phyloP scores from a whole-genome alignment of 2,888 invertebrate species.

The Nowickia ferox region DNA sequence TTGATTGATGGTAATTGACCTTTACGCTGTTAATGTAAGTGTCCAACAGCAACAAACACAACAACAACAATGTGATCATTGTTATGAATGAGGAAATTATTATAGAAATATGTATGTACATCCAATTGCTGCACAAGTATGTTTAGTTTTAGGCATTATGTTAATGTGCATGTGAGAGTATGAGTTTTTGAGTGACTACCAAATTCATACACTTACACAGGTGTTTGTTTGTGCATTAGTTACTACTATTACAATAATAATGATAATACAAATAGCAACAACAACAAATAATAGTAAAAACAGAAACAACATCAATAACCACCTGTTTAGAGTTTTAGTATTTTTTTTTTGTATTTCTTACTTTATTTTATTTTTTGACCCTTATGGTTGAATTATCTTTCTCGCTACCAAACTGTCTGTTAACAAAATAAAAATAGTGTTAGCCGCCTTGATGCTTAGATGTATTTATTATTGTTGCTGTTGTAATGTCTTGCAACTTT shows the following conservation, averaged over 20 bases:
- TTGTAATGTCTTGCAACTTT: conserved; percentile 1
- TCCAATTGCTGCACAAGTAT: background rate
- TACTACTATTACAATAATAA: conserved; percentile 34
- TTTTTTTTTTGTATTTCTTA: background rate
- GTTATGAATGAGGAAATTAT: conserved; percentile 3
- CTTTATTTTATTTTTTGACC: conserved; percentile 8
- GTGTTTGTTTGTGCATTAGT: conserved; percentile 39
- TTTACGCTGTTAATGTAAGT: conserved; percentile 45
- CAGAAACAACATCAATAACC: conserved; percentile 15
- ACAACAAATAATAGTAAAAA: conserved; percentile 6
- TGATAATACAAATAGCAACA: conserved; percentile 28
- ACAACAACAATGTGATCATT: background rate
- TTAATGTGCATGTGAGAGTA: background rate
- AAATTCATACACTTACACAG: conserved; percentile 41
- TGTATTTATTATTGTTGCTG: background rate
- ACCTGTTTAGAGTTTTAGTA: conserved; percentile 39
- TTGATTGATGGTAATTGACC: conserved; percentile 59
- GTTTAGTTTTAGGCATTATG: background rate
- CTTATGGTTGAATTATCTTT: conserved; percentile 36
- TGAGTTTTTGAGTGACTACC: conserved; percentile 2
- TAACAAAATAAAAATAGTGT: conserved; percentile 25
- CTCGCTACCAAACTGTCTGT: conserved; percentile 39
- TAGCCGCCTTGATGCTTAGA: background rate
- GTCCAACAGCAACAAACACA: conserved; percentile 9
- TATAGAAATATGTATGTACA: background rate